Evolutionary conservation across 1,140 invertebrate genomes (phyloP).

Genomic region (Drosophila lacertosa): DNA sequence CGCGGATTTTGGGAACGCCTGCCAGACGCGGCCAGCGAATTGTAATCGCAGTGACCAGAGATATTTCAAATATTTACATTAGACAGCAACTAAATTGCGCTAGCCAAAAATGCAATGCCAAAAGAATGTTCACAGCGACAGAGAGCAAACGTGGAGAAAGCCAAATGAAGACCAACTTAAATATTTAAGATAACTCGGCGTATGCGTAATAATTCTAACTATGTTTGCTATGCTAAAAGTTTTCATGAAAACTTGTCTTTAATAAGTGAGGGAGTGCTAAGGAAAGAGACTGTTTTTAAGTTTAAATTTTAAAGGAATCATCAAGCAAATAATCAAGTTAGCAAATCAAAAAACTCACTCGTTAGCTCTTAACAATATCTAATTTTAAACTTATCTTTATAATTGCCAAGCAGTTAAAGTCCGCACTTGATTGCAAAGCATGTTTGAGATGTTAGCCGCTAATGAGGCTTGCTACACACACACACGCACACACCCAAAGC

Average conservation of each 20-base stretch:
- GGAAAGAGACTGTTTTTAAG: no score
- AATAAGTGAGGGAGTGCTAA: no score
- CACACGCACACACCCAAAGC: neutral
- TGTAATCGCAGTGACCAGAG: conserved; percentile 39
- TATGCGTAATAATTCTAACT: conserved; percentile 12
- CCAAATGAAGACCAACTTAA: neutral
- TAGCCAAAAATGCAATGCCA: conserved; percentile 37
- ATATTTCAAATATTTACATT: conserved; percentile 57
- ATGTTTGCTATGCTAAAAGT: neutral
- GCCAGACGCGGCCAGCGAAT: conserved; percentile 46
- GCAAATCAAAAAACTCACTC: no score
- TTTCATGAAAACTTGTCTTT: no score
- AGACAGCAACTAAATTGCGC: conserved; percentile 39
- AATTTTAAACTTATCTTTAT: neutral
- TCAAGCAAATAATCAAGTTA: no score
- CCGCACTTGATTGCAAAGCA: conserved; percentile 2
- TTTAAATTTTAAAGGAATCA: no score
- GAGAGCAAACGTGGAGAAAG: neutral
- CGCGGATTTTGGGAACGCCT: conserved; percentile 45
- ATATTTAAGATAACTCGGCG: conserved; percentile 10
- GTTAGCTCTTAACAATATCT: no score
- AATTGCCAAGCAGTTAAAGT: neutral
- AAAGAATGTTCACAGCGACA: conserved; percentile 21
- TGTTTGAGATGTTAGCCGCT: conserved; percentile 6
- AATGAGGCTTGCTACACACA: conserved; percentile 17